These are phyloP conservation scores for Cyaniris semiargus DNA, from an alignment of 2,888 invertebrate species.

Conservation along the genomic window DNA sequence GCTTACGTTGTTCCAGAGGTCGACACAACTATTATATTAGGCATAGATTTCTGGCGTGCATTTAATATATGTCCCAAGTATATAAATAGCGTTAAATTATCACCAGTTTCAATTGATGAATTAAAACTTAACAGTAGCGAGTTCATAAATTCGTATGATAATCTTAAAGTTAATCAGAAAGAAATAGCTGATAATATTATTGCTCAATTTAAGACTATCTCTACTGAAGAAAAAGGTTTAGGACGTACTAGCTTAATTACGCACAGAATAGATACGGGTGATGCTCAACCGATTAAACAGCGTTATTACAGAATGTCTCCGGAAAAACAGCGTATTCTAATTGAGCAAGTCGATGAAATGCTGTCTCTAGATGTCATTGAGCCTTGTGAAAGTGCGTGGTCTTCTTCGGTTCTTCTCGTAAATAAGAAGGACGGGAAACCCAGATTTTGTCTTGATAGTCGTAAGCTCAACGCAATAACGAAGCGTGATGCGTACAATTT, in stretches of 20 bases:
- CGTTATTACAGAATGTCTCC: no score
- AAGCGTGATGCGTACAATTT: conserved; percentile 6
- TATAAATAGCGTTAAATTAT: no score
- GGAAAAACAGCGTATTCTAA: not conserved
- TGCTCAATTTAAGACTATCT: no score
- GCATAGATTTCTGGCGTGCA: conserved; percentile 22
- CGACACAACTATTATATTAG: not conserved
- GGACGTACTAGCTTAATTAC: not conserved
- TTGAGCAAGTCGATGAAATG: conserved; percentile 1
- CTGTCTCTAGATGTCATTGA: conserved; percentile 12
- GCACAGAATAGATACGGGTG: not conserved
- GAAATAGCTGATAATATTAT: no score
- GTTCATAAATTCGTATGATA: no score
- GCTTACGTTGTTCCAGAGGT: conserved; percentile 4
- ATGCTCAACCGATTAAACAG: no score
- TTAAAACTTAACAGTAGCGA: no score
- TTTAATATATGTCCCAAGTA: not conserved
- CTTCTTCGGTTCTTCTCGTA: not conserved
- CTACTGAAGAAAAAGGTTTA: no score
- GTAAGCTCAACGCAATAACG: conserved; percentile 1
- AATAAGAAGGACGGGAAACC: conserved; percentile 16
- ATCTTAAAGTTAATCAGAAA: no score
- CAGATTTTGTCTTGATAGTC: not conserved
- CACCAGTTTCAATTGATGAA: no score
- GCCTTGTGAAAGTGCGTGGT: not conserved